Base-by-base conservation (phyloP, 1,140 invertebrate species). In the Heliconius hermathena region DNA sequence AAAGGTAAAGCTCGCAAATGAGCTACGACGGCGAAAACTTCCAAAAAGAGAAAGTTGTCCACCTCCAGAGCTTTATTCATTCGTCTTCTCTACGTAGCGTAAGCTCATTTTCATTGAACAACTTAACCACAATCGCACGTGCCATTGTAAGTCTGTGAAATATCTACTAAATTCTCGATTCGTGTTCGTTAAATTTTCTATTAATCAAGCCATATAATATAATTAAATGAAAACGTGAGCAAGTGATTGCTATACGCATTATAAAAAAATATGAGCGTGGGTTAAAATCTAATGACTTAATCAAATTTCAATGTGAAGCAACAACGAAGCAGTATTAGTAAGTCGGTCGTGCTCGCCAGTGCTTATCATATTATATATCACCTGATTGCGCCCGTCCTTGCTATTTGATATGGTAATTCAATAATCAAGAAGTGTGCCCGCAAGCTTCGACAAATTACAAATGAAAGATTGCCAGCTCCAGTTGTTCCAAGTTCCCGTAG, bases 281-380 rank as follows among this genome's bases (percentile, higher is more conserved):
- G 86, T 84, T 16, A 46, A 80, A 82, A 80, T 66, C 66, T 71
- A 80, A 81, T 80, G 74, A 71, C 78, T 60, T 78, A 75, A 78
- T 81, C 76, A 75, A 81, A 74, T 81, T 88, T 82, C 81, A 85
- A 84, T 86, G 81, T 85, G 80, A 84, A 82, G 82, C 82, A 87
- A 84, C 71, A 83, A 79, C 84, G 81, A 81, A 87, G 84, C 73
- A 83, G 80, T 84, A 79, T 84, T 82, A 79, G 86, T 84, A 87
- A 87, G 85, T 87, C 84, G 81, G 85, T 86, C 88, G 90, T 92
- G 92, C 81, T 90, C 88, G 89, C 84, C 84, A 89, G 90, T 88
- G 87, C 89, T 86, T 91, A 87, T 86, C 89, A 91, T 89, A 89
- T 93, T 89, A 89, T 89, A 93, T 93, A 90, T 89, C 88, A 91